Percentiles rank a stretch among this genome's conserved stretches.
phyloP scores from a whole-genome alignment of 2,888 invertebrate genomes.

The Hanleya hanleyi region DNA sequence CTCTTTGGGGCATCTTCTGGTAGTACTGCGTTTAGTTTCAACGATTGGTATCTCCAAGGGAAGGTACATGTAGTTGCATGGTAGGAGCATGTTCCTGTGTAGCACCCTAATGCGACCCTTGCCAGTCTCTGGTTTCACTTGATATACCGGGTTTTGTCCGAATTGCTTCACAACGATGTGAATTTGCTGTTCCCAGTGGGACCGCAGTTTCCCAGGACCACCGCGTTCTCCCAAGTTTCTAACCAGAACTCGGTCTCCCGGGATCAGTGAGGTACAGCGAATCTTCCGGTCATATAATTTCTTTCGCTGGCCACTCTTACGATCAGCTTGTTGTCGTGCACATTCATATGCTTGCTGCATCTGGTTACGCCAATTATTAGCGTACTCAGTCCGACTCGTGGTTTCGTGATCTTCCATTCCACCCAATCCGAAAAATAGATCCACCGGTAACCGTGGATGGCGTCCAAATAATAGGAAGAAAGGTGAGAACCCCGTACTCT shows the following conservation, averaged over 20 bases:
- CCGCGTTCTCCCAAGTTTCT: slow-evolving; percentile 3
- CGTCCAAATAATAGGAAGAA: neutral
- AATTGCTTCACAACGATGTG: neutral
- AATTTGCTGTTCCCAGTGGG: slow-evolving; percentile 7
- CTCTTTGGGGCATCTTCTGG: no score
- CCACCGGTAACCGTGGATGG: neutral
- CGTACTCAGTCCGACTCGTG: neutral
- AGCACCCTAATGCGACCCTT: neutral
- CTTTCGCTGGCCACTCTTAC: neutral
- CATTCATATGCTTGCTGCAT: neutral
- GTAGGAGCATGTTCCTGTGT: neutral
- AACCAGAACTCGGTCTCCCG: slow-evolving; percentile 7
- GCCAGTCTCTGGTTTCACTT: neutral
- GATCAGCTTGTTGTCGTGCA: neutral
- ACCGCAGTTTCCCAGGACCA: slow-evolving; percentile 8
- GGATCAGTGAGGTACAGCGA: neutral
- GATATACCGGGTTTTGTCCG: neutral
- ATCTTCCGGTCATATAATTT: neutral
- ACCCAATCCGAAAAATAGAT: neutral
- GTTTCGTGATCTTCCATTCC: neutral
- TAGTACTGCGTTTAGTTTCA: no score
- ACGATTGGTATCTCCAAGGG: no score
- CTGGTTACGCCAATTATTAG: neutral
- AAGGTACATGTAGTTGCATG: no score
- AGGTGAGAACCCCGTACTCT: neutral